A percentile compares a stretch with the other conserved stretches of the same genome.
Conservation (phyloP, 2,888 invertebrate species). For the Meteorus colon region DNA sequence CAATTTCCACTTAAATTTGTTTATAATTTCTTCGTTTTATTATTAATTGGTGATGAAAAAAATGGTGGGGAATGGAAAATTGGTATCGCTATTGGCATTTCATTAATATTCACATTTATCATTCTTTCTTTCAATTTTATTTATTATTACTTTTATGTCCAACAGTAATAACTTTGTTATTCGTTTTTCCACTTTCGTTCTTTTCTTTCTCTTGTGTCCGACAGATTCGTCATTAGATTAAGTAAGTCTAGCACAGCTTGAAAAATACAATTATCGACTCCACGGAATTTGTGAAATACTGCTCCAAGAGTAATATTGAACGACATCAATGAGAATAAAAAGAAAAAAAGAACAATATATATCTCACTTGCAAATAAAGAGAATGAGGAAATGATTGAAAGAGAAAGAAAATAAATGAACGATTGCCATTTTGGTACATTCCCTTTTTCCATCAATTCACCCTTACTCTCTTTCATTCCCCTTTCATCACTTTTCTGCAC, state of each 20-base stretch:
- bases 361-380: constrained; percentile 13
- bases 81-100: background rate
- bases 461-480: constrained; percentile 9
- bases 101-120: background rate
- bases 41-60: background rate
- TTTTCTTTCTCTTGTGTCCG: constrained; percentile 20
- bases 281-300: constrained; percentile 34
- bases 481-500: background rate
- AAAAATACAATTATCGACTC: constrained; percentile 34
- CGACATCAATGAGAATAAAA: constrained; percentile 1
- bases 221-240: constrained; percentile 37
- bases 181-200: background rate
- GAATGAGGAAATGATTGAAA: constrained; percentile 12
- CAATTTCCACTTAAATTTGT: background rate
- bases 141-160: too few species aligned
- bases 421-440: constrained; percentile 19
- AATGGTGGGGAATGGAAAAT: background rate
- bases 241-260: constrained; percentile 35
- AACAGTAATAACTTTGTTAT: background rate
- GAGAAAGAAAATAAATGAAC: constrained; percentile 28
- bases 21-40: background rate
- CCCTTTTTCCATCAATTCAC: constrained; percentile 2
- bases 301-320: constrained; percentile 45
- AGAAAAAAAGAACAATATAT: constrained; percentile 16
- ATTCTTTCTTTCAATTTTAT: background rate